These are phyloP conservation scores for Hylyphantes graminicola DNA, from an alignment of 1,140 invertebrate genomes.

Conservation along the genomic window DNA sequence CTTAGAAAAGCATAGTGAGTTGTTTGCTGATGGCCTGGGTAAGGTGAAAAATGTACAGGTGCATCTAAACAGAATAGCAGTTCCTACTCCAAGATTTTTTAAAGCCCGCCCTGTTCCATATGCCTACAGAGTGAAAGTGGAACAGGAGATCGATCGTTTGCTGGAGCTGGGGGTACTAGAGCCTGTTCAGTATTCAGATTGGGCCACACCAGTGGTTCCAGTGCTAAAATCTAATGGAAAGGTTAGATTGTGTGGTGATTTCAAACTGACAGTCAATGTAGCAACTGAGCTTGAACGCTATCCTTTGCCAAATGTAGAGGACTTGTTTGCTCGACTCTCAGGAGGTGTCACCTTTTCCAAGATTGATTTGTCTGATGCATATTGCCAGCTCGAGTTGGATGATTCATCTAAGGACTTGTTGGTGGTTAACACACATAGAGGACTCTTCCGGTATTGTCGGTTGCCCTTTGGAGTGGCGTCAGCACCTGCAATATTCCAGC, in stretches of 20 bases:
- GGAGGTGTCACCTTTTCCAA: neutral
- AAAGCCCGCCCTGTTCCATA: too few relatives aligned
- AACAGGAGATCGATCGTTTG: too few relatives aligned
- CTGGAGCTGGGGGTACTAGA: neutral
- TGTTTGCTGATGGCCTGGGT: too few relatives aligned
- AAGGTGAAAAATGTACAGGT: too few relatives aligned
- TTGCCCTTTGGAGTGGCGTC: neutral
- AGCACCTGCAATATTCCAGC: neutral
- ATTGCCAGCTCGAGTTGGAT: conserved; percentile 9
- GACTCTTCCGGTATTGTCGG: neutral
- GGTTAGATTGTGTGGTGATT: conserved; percentile 68
- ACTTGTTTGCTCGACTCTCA: neutral
- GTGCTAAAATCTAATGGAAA: conserved; percentile 66
- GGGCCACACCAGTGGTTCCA: conserved; percentile 68
- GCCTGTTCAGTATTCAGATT: conserved; percentile 66
- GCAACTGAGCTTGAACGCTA: neutral
- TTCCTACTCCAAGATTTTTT: too few relatives aligned
- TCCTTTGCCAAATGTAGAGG: conserved; percentile 14
- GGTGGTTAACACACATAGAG: neutral
- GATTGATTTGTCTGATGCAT: conserved; percentile 14
- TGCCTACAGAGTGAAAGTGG: too few relatives aligned
- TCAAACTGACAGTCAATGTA: conserved; percentile 55
- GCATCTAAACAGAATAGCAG: too few relatives aligned
- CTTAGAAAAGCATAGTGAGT: too few relatives aligned
- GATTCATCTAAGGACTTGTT: conserved; percentile 9